Base-by-base conservation (phyloP, 2,888 invertebrate genomes). In the Dryococelus australis region DNA sequence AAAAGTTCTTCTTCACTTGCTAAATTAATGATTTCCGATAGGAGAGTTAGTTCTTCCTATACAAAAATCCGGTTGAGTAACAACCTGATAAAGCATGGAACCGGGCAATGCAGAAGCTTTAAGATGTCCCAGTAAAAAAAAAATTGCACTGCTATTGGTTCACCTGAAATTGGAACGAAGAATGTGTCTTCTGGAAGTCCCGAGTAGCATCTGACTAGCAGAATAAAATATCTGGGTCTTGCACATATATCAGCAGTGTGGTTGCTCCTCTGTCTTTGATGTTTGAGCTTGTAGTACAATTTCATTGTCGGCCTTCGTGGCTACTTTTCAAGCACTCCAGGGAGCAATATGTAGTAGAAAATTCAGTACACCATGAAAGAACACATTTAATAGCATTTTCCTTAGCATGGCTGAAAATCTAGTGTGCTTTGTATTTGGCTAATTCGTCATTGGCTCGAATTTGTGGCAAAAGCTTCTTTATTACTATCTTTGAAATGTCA, bases 11-110 rank as follows among this genome's bases (percentile, higher is more conserved):
- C 27, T 83, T 27, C 83, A 28, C 83, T 83, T 0, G 83, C 27
- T 83, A 83, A 83, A 83, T 83, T 26, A 83, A 83, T 83, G 83
- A 83, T 83, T 83, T 27, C 83, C 83, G 26, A 24, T 83, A 83
- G 28, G 28, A 83, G n/a, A 83, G 43, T 6, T 83, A 26, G 12
- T 27, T 27, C 83, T 27, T 83, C 2, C 83, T 27, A 83, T 20
- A 27, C 83, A 83, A 24, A 27, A 13, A 26, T 28, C 83, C 83
- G 3, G 83, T 83, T 13, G 83, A 83, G 83, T 83, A 0, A 83
- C 27, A 83, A 27, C 27, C 83, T 83, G 28, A 27, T 28, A 83
- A 27, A 35, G 83, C 83, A 24, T 83, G 83, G 43, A 83, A 83
- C 10, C 83, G 28, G 83, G 83, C 83, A 83, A 83, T 83, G 83